Evolutionary conservation across 2,888 invertebrate genomes (phyloP).

Genomic region (Drosophila koepferae): DNA sequence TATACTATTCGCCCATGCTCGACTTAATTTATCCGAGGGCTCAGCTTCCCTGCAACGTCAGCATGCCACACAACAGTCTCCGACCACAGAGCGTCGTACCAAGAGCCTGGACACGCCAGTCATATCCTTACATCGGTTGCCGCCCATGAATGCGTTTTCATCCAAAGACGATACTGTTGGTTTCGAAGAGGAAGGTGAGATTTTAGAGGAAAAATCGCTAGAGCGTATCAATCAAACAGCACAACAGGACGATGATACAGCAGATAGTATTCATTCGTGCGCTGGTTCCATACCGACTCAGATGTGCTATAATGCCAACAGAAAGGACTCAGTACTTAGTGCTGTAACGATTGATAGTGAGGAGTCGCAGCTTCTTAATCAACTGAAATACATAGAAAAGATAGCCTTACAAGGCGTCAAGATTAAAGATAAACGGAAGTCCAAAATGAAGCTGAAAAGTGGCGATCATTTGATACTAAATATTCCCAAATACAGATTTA

Average conservation of each 20-base stretch:
- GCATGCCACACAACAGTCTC: constrained; percentile 90
- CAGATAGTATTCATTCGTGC: constrained; percentile 84
- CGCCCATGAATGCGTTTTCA: constrained; percentile 94
- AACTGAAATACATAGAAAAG: constrained; percentile 85
- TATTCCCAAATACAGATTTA: constrained; percentile 85
- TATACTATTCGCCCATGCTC: constrained; percentile 91
- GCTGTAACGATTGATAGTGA: constrained; percentile 87
- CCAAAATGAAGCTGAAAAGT: constrained; percentile 84
- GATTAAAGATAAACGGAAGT: constrained; percentile 85
- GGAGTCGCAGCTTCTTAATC: constrained; percentile 87
- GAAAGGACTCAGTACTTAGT: constrained; percentile 84
- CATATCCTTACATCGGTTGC: constrained; percentile 91
- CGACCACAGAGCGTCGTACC: constrained; percentile 90
- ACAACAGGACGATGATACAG: constrained; percentile 87
- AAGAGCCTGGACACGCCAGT: constrained; percentile 94
- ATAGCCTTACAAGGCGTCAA: constrained; percentile 85
- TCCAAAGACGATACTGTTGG: constrained; percentile 95
- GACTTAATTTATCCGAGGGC: constrained; percentile 93
- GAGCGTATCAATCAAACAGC: constrained; percentile 82
- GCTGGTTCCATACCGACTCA: constrained; percentile 85
- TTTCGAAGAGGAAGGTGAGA: constrained; percentile 89
- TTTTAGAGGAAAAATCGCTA: constrained; percentile 88
- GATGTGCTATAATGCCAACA: constrained; percentile 69
- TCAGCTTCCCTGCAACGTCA: constrained; percentile 91
- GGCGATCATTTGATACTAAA: constrained; percentile 85